Evolutionary conservation across 2,888 invertebrate species (phyloP).

Genomic region (Macrosoma leucophasiata): DNA sequence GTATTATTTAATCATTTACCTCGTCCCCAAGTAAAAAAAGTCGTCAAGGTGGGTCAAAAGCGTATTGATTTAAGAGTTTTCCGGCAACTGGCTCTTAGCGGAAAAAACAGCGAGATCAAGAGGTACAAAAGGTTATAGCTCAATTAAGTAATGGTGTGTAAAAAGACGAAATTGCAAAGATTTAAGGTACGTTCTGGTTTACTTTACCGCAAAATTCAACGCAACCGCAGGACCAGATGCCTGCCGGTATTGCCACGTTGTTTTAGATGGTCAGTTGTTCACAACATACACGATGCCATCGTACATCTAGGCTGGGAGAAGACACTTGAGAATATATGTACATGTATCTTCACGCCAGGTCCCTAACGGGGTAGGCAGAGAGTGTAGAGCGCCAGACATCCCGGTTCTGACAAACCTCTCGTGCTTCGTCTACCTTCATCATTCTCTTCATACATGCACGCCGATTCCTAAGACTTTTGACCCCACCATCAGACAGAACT

Average conservation of each 20-base stretch:
- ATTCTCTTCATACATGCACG: too few relatives aligned
- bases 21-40: not conserved
- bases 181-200: too few relatives aligned
- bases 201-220: conserved; percentile 20
- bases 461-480: too few relatives aligned
- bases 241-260: conserved; percentile 25
- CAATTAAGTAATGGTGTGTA: conserved; percentile 3
- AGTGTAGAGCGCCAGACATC: too few relatives aligned
- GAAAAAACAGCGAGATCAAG: conserved; percentile 24
- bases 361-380: too few relatives aligned
- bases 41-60: not conserved
- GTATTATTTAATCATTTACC: too few relatives aligned
- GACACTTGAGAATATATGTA: too few relatives aligned
- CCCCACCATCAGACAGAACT: too few relatives aligned
- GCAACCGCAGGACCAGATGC: conserved; percentile 11
- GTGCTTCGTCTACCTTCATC: too few relatives aligned
- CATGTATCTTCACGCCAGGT: too few relatives aligned
- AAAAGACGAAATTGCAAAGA: conserved; percentile 12
- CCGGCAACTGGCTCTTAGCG: not conserved
- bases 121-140: conserved; percentile 9
- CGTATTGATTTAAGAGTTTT: not conserved
- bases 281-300: conserved; percentile 22
- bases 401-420: too few relatives aligned
- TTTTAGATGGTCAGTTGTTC: conserved; percentile 27
- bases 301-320: conserved; percentile 29